These are phyloP conservation scores for Lymantria monacha DNA, from an alignment of 2,888 invertebrate species.

Conservation along the genomic window DNA sequence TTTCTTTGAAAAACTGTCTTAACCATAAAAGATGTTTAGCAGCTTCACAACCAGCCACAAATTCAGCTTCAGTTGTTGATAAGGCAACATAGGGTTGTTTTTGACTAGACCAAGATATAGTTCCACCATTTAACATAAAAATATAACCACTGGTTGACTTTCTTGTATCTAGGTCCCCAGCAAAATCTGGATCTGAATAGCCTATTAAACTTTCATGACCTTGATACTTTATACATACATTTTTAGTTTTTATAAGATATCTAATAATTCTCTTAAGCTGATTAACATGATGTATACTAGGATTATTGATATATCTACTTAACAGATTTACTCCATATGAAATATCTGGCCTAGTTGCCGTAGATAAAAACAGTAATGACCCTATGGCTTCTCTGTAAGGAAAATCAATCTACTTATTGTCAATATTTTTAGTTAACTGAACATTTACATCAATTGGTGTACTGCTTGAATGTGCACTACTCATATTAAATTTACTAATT, in stretches of 20 bases:
- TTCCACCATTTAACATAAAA: slow-evolving; percentile 30
- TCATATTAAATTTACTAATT: slow-evolving; percentile 32
- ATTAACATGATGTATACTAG: slow-evolving; percentile 21
- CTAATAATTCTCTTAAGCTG: slow-evolving; percentile 22
- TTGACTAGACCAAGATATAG: slow-evolving; percentile 13
- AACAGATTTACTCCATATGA: slow-evolving; percentile 20
- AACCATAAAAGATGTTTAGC: slow-evolving; percentile 15
- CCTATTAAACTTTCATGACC: slow-evolving; percentile 19
- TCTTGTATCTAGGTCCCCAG: slow-evolving; percentile 30
- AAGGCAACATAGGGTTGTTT: slow-evolving; percentile 18
- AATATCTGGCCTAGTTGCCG: slow-evolving; percentile 25
- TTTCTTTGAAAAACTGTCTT: slow-evolving; percentile 8
- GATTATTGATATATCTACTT: slow-evolving; percentile 28
- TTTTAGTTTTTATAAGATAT: slow-evolving; percentile 27
- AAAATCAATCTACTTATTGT: slow-evolving; percentile 1
- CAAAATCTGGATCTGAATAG: slow-evolving; percentile 36
- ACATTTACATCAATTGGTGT: slow-evolving; percentile 19
- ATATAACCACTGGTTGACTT: slow-evolving; percentile 35
- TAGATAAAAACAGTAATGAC: slow-evolving; percentile 23
- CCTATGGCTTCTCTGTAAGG: slow-evolving; percentile 26
- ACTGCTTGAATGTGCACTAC: slow-evolving; percentile 12
- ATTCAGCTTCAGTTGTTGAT: no score
- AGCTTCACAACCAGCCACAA: slow-evolving; percentile 16
- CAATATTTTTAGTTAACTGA: slow-evolving; percentile 1
- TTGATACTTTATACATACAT: slow-evolving; percentile 28